Percentiles rank a stretch among this genome's conserved stretches.
phyloP scores from a whole-genome alignment of 2,797 vertebrate genomes.

The Lagodon rhomboides region DNA sequence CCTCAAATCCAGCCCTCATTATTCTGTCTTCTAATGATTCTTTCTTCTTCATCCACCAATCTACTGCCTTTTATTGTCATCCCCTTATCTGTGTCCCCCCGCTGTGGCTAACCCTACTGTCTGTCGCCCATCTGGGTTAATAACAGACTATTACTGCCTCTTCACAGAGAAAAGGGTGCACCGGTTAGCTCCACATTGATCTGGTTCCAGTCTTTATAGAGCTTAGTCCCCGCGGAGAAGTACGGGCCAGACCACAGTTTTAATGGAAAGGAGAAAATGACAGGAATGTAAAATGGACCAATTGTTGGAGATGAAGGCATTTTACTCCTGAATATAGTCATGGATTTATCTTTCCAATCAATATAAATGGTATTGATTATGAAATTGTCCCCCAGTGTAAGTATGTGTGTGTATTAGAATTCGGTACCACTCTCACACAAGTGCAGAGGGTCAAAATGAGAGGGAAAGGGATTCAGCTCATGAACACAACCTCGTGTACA shows the following conservation, averaged over 20 bases:
- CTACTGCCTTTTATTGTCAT: constrained; percentile 49
- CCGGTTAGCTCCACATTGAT: constrained; percentile 78
- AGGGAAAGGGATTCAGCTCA: not conserved
- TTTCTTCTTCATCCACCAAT: constrained; percentile 53
- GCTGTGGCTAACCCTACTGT: constrained; percentile 63
- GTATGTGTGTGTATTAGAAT: constrained; percentile 6
- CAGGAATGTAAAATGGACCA: constrained; percentile 46
- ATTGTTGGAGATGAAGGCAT: constrained; percentile 54
- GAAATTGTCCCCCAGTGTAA: constrained; percentile 20
- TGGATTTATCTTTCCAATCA: constrained; percentile 61
- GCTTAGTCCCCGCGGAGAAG: constrained; percentile 52
- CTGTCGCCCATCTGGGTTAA: constrained; percentile 72
- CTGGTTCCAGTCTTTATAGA: constrained; percentile 65
- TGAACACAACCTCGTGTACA: not conserved
- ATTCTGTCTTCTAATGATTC: constrained; percentile 31
- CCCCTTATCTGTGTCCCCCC: constrained; percentile 53
- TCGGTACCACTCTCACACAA: not conserved
- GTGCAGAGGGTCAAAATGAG: constrained; percentile 20
- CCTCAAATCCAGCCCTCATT: constrained; percentile 39
- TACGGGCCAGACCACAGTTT: constrained; percentile 42
- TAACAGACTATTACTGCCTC: constrained; percentile 68
- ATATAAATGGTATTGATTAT: constrained; percentile 65
- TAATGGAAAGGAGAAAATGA: constrained; percentile 50
- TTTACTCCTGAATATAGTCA: constrained; percentile 57
- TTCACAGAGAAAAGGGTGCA: constrained; percentile 59